Base-by-base conservation (phyloP, 2,797 vertebrate genomes). In the Lepidocolaptes lacrymiger region DNA sequence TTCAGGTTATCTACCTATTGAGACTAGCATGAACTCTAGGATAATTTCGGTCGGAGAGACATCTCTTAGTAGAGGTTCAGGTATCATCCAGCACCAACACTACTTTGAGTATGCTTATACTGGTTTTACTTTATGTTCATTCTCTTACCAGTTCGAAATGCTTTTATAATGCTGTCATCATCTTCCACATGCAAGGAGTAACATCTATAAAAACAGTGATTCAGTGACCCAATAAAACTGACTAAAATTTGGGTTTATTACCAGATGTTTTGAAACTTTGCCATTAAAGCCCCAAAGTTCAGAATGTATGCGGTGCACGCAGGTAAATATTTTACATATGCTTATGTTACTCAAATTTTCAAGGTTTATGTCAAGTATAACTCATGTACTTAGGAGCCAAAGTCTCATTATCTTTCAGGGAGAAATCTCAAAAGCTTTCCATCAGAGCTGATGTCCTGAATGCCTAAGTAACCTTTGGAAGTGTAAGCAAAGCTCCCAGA, bases 271-370 rank as follows among this genome's bases (percentile, higher is more conserved):
- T 93, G 71, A 79, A 76, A 87, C 41, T 52, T 76, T 67, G 48
- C 63, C 11, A 9, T 76, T 76, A 67, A 67, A 72, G 14, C 23
- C 39, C 46, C 14, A 32, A 73, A 69, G 26, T 59, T 79, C 48
- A 63, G 52, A 34, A 62, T 48, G 24, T 13, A 28, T 37, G n/a
- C 0, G 0, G 26, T 67, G 34, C 32, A 12, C n/a, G 7, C 22
- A 39, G 59, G 58, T 76, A 56, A 62, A 58, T 80, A 56, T 43
- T 89, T 83, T 71, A 56, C 27, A 18, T 74, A 8, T 23, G 11
- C 23, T 34, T 59, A 17, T 30, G 56, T 82, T 77, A 19, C 44
- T 82, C 39, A 48, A 20, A n/a, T 39, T 72, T 93, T 76, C 37
- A 51, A 69, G 17, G 66, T 54, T 92, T 49, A 27, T 3, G 3